phyloP scores from a whole-genome alignment of 1,140 invertebrate genomes.

The Drosophila auraria region DNA sequence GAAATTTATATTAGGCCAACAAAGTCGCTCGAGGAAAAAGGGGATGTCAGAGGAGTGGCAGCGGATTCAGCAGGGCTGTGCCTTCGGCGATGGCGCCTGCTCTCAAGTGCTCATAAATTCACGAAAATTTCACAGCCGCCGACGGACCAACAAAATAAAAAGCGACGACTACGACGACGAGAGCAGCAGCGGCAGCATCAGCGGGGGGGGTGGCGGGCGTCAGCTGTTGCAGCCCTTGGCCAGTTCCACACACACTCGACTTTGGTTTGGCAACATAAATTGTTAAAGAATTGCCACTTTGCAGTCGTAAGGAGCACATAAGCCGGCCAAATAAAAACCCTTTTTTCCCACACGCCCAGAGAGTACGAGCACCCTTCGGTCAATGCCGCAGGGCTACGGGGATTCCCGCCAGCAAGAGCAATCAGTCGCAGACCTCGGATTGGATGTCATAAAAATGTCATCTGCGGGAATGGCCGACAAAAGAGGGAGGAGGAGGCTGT shows the following conservation, averaged over 20 bases:
- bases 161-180: constrained; percentile 35
- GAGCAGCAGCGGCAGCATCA: neutral
- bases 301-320: constrained; percentile 80
- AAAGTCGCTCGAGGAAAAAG: constrained; percentile 59
- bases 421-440: constrained; percentile 47
- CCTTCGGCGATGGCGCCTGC: constrained; percentile 72
- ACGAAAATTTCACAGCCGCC: constrained; percentile 81
- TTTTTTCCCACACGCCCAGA: constrained; percentile 15
- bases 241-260: constrained; percentile 52
- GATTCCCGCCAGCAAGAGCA: constrained; percentile 7
- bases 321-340: constrained; percentile 77
- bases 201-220: constrained; percentile 17
- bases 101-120: constrained; percentile 82
- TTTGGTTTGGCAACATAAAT: constrained; percentile 80
- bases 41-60: neutral
- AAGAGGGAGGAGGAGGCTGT: neutral
- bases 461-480: constrained; percentile 21
- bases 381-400: neutral
- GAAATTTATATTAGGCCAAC: constrained; percentile 82
- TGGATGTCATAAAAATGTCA: constrained; percentile 58
- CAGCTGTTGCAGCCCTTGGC: constrained; percentile 67
- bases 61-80: constrained; percentile 11
- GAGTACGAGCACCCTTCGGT: constrained; percentile 17
- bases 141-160: constrained; percentile 71
- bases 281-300: constrained; percentile 82